Base-by-base conservation (phyloP, 2,888 invertebrate genomes). In the Plusia festucae region DNA sequence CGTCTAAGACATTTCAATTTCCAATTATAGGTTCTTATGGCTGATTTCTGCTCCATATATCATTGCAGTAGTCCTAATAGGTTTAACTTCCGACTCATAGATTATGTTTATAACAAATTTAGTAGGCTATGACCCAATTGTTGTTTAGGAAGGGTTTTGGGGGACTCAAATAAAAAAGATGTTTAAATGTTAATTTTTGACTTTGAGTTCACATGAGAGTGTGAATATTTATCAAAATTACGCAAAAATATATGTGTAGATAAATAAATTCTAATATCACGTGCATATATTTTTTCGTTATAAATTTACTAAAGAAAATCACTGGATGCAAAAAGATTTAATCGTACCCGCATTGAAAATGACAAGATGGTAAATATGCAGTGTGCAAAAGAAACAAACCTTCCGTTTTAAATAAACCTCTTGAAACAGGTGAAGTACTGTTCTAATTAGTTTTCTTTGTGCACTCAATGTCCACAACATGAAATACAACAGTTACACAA, bases 371-470 rank as follows among this genome's bases (percentile, higher is more conserved):
- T n/a, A 40, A 40, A 40, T n/a, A n/a, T n/a, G 4, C 15, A 40
- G 6, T 40, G n/a, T n/a, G 5, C n/a, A 40, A 40, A 40, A n/a
- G 7, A 40, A 40, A 40, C 40, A 40, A 40, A 40, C 40, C 40
- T 40, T 73, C 62, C 52, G 55, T 61, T 53, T 62, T 56, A 72
- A 72, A 62, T 60, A 73, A 73, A 76, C 56, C 53, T 67, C 40
- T 67, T 46, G 53, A 57, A 76, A 72, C 77, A 73, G 77, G 77
- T 73, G 76, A 65, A 72, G 44, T 72, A 67, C 77, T 40, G 59
- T 76, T 76, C 68, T 73, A 73, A 73, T 73, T 73, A 73, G 73
- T 73, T 76, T 76, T 72, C 73, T 73, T 73, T 67, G 73, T 76
- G 40, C 49, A 49, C 66, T 71, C 1, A 24, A 60, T 76, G 61